Conservation (phyloP, 2,888 invertebrate genomes). For the Cataglyphis livida region DNA sequence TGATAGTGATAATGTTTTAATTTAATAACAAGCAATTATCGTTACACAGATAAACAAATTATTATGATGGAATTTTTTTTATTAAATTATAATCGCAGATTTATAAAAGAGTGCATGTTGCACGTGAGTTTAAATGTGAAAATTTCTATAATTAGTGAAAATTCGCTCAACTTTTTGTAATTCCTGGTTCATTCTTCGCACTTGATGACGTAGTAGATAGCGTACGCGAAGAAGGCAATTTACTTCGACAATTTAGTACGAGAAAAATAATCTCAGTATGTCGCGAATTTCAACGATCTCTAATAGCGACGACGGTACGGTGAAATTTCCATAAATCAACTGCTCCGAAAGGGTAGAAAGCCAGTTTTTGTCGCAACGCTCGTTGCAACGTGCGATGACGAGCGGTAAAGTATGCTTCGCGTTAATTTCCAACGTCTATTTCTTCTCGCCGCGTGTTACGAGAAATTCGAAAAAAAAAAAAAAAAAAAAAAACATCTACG, state of each 20-base stretch:
- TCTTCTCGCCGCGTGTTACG: neutral
- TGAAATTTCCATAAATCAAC: conserved; percentile 46
- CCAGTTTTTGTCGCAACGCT: conserved; percentile 16
- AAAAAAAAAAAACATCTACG: neutral
- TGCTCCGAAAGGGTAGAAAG: conserved; percentile 40
- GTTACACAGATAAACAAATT: neutral
- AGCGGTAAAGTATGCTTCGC: neutral
- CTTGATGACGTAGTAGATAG: neutral
- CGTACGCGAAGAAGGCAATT: conserved; percentile 9
- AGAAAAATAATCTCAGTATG: conserved; percentile 3
- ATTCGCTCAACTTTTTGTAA: neutral
- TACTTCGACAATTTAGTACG: conserved; percentile 7
- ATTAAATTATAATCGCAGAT: neutral
- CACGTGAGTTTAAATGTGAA: neutral
- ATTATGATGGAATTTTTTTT: neutral
- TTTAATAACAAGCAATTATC: neutral
- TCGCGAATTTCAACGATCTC: conserved; percentile 26
- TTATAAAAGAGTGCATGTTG: neutral
- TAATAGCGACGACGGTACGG: conserved; percentile 16
- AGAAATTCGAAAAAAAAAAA: neutral
- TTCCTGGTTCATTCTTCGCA: neutral
- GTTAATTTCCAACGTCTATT: neutral
- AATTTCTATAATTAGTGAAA: neutral
- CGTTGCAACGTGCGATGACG: conserved; percentile 28
- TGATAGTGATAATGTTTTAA: neutral